Evolutionary conservation across 2,797 vertebrate genomes (phyloP).

Genomic region (Sebastes matsubarae): DNA sequence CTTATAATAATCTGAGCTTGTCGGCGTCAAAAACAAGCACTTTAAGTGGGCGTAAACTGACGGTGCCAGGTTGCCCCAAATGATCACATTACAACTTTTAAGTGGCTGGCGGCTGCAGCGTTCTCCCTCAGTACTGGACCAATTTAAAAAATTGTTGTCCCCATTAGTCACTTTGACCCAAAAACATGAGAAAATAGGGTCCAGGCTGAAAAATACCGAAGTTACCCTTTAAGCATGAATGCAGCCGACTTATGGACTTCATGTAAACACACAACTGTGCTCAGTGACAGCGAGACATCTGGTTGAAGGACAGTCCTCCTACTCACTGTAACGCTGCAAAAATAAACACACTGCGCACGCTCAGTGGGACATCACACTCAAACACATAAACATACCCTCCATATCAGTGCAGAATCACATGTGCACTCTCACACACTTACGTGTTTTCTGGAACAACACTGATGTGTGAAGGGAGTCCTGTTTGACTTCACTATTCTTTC

Average conservation of each 20-base stretch:
- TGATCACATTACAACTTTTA: too few species aligned
- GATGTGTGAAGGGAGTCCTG: background rate
- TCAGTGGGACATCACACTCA: slow-evolving; percentile 33
- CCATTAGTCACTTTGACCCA: too few species aligned
- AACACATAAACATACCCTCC: slow-evolving; percentile 36
- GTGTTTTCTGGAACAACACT: slow-evolving; percentile 50
- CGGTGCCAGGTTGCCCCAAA: too few species aligned
- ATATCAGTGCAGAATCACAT: slow-evolving; percentile 1
- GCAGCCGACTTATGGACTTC: slow-evolving; percentile 27
- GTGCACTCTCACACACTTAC: background rate
- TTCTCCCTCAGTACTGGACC: too few species aligned
- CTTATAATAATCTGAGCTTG: too few species aligned
- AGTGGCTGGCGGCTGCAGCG: too few species aligned
- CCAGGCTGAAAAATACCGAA: background rate
- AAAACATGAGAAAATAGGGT: too few species aligned
- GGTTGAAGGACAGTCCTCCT: slow-evolving; percentile 42
- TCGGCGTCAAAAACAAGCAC: too few species aligned
- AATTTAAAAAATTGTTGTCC: too few species aligned
- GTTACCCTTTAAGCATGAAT: background rate
- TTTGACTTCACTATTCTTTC: background rate
- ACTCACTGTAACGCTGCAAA: slow-evolving; percentile 27
- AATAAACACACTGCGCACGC: slow-evolving; percentile 26
- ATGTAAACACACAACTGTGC: slow-evolving; percentile 2
- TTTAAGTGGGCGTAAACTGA: too few species aligned
- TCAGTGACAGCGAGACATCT: slow-evolving; percentile 35